phyloP scores from a whole-genome alignment of 2,888 invertebrate species.

The Pyrochroa serraticornis region DNA sequence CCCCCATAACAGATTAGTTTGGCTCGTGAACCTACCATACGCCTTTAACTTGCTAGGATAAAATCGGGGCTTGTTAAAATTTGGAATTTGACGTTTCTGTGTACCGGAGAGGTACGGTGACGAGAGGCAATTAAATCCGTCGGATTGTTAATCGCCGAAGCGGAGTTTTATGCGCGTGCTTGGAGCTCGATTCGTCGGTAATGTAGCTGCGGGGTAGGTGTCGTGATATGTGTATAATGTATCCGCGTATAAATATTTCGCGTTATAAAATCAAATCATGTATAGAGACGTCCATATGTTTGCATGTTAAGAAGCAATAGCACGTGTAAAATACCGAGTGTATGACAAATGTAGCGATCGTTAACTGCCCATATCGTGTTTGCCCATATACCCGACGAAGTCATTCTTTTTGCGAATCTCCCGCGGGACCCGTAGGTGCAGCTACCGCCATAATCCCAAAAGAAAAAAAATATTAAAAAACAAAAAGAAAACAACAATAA shows the following conservation, averaged over 20 bases:
- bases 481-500: slow-evolving; percentile 1
- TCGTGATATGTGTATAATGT: slow-evolving; percentile 37
- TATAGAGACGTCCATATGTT: slow-evolving; percentile 46
- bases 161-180: no score
- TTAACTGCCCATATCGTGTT: slow-evolving; percentile 47
- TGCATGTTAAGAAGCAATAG: slow-evolving; percentile 51
- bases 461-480: not conserved
- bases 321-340: slow-evolving; percentile 50
- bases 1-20: no score
- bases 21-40: no score
- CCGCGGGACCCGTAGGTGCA: not conserved
- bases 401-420: slow-evolving; percentile 10
- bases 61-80: no score
- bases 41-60: no score
- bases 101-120: no score
- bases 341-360: slow-evolving; percentile 49
- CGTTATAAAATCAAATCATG: slow-evolving; percentile 47
- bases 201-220: slow-evolving; percentile 29
- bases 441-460: no score
- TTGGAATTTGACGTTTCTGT: no score
- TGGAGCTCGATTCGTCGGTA: not conserved
- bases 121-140: no score
- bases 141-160: no score
- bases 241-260: slow-evolving; percentile 44
- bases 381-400: slow-evolving; percentile 7